phyloP scores from a whole-genome alignment of 2,113 vertebrate genomes.

The Phyllostomus hastatus region DNA sequence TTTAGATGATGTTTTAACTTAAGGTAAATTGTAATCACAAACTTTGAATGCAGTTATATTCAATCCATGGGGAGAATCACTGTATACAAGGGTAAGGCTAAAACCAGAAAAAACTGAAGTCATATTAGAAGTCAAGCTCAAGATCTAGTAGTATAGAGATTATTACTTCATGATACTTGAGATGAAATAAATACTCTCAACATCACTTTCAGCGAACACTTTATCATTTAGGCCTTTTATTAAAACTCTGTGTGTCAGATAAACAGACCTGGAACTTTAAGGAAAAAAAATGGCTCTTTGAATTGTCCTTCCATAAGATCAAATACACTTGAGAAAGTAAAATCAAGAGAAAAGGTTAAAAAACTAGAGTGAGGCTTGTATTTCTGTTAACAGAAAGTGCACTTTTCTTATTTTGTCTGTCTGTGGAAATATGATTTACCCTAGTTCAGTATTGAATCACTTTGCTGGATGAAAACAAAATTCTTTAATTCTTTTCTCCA shows the following conservation, averaged over 20 bases:
- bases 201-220: background rate
- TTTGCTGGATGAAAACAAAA: conserved; percentile 15
- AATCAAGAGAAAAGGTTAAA: background rate
- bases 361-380: background rate
- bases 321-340: background rate
- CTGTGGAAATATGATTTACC: background rate
- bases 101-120: background rate
- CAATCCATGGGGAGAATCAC: background rate
- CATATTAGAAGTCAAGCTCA: background rate
- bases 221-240: background rate
- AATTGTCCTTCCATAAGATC: background rate
- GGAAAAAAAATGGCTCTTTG: background rate
- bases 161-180: background rate
- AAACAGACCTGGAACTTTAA: background rate
- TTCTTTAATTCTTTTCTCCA: background rate
- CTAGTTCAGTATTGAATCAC: background rate
- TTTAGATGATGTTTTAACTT: background rate
- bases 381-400: background rate
- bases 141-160: background rate
- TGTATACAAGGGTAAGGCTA: background rate
- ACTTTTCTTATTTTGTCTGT: conserved; percentile 32
- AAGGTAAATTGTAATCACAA: background rate
- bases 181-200: background rate
- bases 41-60: background rate
- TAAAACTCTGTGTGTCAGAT: background rate